A percentile compares a stretch with the other conserved stretches of the same genome.
These are phyloP conservation scores for Heliconius ethilla DNA, from an alignment of 2,888 invertebrate genomes.

Conservation along the genomic window DNA sequence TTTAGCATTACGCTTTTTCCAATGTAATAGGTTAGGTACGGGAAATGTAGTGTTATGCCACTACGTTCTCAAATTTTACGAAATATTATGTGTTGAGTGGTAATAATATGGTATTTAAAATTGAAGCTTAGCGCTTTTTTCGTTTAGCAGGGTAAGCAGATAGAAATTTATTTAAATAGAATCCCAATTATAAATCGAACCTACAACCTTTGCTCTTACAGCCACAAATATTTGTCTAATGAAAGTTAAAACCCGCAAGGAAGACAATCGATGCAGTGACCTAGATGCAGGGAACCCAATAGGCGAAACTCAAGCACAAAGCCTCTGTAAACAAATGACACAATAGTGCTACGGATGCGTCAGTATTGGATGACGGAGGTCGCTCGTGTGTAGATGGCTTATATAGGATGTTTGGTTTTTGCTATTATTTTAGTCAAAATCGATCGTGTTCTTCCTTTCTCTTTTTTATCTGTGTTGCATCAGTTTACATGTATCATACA, in stretches of 20 bases:
- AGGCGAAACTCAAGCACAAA: slow-evolving; percentile 44
- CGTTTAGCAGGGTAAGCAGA: too few species aligned
- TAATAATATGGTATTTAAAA: too few species aligned
- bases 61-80: neutral
- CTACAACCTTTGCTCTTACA: neutral
- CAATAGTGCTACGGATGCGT: slow-evolving; percentile 65
- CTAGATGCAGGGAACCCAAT: slow-evolving; percentile 49
- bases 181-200: neutral
- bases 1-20: neutral
- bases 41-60: neutral
- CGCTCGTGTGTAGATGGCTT: slow-evolving; percentile 53
- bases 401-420: slow-evolving; percentile 49
- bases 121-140: too few species aligned
- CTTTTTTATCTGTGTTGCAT: neutral
- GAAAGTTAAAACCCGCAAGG: slow-evolving; percentile 24
- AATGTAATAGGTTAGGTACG: neutral
- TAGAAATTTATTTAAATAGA: too few species aligned
- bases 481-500: neutral
- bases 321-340: slow-evolving; percentile 48
- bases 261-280: slow-evolving; percentile 48
- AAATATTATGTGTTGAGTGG: neutral
- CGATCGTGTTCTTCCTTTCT: neutral
- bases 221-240: neutral
- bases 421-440: neutral
- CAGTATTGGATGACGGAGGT: slow-evolving; percentile 64